Base-by-base conservation (phyloP, 2,113 vertebrate species). In the Cyprinodon brontotheroides region DNA sequence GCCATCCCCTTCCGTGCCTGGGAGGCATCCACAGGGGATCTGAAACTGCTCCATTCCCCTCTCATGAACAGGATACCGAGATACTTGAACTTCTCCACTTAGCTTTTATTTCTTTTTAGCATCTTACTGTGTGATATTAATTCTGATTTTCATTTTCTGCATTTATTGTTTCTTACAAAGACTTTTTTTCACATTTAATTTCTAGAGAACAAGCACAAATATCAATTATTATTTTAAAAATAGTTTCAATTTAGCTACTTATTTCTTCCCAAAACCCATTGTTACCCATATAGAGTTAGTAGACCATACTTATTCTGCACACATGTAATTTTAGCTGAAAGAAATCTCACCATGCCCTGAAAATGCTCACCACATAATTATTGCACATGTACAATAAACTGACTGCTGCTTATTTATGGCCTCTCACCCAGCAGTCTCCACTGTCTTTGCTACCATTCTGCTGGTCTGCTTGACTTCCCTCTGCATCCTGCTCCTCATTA, bases 401-500 rank as follows among this genome's bases (percentile, higher is more conserved):
- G 82, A 84, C 84, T 82, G 75, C 74, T 69, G 65, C 84, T 81
- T 12, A 45, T 57, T 43, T 69, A 67, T 64, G 57, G 62, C 63
- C 78, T 79, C 83, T 82, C 81, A 77, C 73, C 82, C 85, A 83
- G 5, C 59, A 40, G 78, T 68, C 61, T 80, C 81, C 60, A 78
- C 61, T 70, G 70, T 73, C 11, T 60, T 77, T 71, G 78, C 83
- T 78, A 70, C 79, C 74, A 76, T 70, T 84, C 40, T 41, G 75
- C 76, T 5, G 41, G 85, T 82, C 85, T 87, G 83, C 80, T 63
- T 4, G 74, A 77, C 84, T 85, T 84, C 89, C 78, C 83, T 74
- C 72, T 68, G 82, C 87, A 88, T 93, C 88, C 92, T 94, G 93
- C 78, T 93, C 85, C 92, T 95, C 91, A 93, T 95, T 95, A 95